Base-by-base conservation (phyloP, 2,113 vertebrate species). In the Eupsittula cactorum region DNA sequence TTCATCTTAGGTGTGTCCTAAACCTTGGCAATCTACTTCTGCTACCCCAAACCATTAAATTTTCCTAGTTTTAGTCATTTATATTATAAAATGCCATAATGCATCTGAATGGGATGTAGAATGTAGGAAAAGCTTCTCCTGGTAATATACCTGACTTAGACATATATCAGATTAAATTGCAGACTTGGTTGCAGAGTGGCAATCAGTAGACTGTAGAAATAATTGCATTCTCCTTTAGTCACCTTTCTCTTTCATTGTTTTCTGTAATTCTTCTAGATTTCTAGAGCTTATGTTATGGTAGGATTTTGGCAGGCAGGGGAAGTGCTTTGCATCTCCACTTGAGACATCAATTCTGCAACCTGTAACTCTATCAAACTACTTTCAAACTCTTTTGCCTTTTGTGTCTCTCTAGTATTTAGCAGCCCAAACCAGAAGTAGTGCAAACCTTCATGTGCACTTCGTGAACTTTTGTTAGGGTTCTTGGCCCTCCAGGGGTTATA, bases 391-490 rank as follows among this genome's bases (percentile, higher is more conserved):
- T 46, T 77, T 4, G 1, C 17, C 25, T 31, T n/a, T 0, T 0
- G 2, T 41, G n/a, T 82, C 16, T 69, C 65, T 57, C 28, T 1
- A 13, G 27, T 2, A 10, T 9, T 82, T 60, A 44, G 69, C 52
- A 82, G 70, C 28, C 81, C 7, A 10, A 28, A 16, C 37, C 37
- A 24, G 15, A 79, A 60, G 27, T 47, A 17, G 7, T 10, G 11
- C 47, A 5, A 62, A n/a, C 28, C 63, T 65, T 77, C 33, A 46
- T 17, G 5, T 27, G 68, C 35, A 81, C 41, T 83, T 35, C 2
- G 1, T 69, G 88, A 95, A 84, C 86, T 92, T 88, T 8, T 78
- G 85, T 69, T 94, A 9, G 69, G 88, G 88, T 60, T 83, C 68
- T 64, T 60, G 88, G 35, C 35, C 95, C 85, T 74, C 28, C 86